phyloP scores from a whole-genome alignment of 2,113 vertebrate genomes.

The Reinhardtius hippoglossoides region DNA sequence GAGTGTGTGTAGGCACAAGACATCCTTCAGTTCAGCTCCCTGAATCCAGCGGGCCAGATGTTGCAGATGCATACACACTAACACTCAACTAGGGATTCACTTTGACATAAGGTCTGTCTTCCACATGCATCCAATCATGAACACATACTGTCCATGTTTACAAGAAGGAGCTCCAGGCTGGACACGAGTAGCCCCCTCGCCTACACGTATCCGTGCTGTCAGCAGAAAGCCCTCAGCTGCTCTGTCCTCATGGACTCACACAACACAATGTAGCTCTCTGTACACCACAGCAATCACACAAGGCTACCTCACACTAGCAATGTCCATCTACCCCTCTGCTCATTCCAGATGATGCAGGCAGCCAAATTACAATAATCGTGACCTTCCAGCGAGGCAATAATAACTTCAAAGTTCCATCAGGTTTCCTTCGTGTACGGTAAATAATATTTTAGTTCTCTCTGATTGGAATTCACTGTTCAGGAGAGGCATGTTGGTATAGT shows the following conservation, averaged over 20 bases:
- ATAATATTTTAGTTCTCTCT: conserved; percentile 15
- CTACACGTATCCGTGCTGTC: conserved; percentile 60
- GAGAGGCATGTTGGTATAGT: conserved; percentile 4
- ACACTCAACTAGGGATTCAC: conserved; percentile 27
- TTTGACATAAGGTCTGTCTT: conserved; percentile 45
- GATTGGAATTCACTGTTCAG: background rate
- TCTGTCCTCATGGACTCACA: conserved; percentile 51
- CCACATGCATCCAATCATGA: conserved; percentile 56
- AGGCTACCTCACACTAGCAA: conserved; percentile 17
- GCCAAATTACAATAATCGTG: conserved; percentile 16
- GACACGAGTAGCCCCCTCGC: conserved; percentile 22
- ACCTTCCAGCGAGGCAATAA: conserved; percentile 5
- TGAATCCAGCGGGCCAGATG: conserved; percentile 67
- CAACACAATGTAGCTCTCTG: conserved; percentile 54
- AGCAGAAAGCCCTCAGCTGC: conserved; percentile 40
- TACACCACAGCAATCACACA: conserved; percentile 43
- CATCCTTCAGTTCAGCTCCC: conserved; percentile 71
- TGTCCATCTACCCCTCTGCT: conserved; percentile 24
- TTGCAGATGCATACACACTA: conserved; percentile 52
- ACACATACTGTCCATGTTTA: conserved; percentile 43
- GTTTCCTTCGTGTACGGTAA: background rate
- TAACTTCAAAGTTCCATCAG: conserved; percentile 13
- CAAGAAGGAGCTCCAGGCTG: conserved; percentile 16
- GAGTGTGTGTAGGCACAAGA: conserved; percentile 67
- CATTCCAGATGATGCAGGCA: conserved; percentile 27